These are phyloP conservation scores for Myopa testacea DNA, from an alignment of 2,888 invertebrate genomes.

Conservation along the genomic window DNA sequence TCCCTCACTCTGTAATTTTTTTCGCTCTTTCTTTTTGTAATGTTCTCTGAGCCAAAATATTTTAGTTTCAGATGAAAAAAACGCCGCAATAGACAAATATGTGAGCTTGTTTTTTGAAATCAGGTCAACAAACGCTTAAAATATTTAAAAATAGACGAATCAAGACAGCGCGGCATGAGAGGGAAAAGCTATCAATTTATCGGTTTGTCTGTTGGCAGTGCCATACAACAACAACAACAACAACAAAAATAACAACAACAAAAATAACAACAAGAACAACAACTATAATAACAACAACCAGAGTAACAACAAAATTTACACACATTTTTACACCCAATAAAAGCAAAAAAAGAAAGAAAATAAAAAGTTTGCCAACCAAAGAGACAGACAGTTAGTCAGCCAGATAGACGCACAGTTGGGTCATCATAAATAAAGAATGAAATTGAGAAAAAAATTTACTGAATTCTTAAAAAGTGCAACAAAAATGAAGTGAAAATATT, in stretches of 20 bases:
- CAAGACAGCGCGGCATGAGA: background rate
- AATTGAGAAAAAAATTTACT: background rate
- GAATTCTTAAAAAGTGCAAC: too few species aligned
- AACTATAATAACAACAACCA: background rate
- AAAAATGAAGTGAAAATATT: too few species aligned
- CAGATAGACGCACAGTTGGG: slow-evolving; percentile 3
- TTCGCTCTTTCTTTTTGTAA: too few species aligned
- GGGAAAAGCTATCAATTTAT: background rate
- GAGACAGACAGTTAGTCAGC: background rate
- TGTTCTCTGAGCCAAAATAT: background rate
- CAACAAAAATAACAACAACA: background rate
- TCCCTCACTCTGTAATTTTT: too few species aligned
- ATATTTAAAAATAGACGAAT: background rate
- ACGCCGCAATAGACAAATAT: slow-evolving; percentile 23
- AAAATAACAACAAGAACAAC: background rate
- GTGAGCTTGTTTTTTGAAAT: slow-evolving; percentile 26
- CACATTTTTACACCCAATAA: background rate
- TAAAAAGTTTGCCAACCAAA: background rate
- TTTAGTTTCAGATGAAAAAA: background rate
- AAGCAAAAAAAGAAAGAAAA: too few species aligned
- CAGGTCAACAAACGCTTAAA: slow-evolving; percentile 43
- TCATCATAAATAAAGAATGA: slow-evolving; percentile 11
- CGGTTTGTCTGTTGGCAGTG: background rate
- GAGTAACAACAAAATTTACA: background rate
- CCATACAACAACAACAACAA: slow-evolving; percentile 8